Evolutionary conservation across 1,140 invertebrate species (phyloP), one percentile per base, ranked within the genome.

Genomic region (Ptiloglossa arizonensis): DNA sequence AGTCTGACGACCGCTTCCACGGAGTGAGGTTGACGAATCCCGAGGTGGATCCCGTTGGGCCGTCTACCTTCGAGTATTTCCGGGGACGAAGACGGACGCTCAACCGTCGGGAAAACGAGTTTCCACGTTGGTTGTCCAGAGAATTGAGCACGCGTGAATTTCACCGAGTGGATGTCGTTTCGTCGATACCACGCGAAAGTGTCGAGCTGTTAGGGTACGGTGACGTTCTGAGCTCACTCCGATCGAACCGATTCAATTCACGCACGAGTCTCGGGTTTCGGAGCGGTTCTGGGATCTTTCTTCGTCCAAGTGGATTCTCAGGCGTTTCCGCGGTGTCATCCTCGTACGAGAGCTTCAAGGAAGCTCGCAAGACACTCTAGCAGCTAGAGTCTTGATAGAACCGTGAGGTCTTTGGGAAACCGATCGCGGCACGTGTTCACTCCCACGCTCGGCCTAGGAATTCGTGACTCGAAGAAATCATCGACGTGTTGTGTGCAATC

Each of bases 1-100:
- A 92, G 91, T 92, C 91, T 89, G 87, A 89, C 90, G 87, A 90
- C 88, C 89, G 90, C 90, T 89, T 91, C 89, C 87, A 89, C 76
- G 85, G 89, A 87, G 88, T 87, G 87, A 90, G 89, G 90, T 91
- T 91, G 87, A 87, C 88, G 83, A 87, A 87, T 46, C 44, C 52
- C 52, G 29, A 67, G 24, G 67, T 76, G 60, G 32, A 54, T 38
- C 35, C 60, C 35, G 1, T 22, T 27, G 60, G 69, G 74, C 56
- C 44, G 64, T 59, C 27, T n/a, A 35, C 67, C 57, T 38, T 38
- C 50, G 57, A 22, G 75, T 24, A 29, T 24, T 46, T 41, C 68
- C 48, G 64, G 64, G 38, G 15, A 2, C n/a, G 48, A 35, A 4
- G 2, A 32, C 17, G 17, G 24, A 22, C 17, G 1, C 24, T n/a